A percentile compares a stretch with the other conserved stretches of the same genome.
Evolutionary conservation across 2,797 vertebrate genomes (phyloP).

Genomic region (Chrysolophus pictus): DNA sequence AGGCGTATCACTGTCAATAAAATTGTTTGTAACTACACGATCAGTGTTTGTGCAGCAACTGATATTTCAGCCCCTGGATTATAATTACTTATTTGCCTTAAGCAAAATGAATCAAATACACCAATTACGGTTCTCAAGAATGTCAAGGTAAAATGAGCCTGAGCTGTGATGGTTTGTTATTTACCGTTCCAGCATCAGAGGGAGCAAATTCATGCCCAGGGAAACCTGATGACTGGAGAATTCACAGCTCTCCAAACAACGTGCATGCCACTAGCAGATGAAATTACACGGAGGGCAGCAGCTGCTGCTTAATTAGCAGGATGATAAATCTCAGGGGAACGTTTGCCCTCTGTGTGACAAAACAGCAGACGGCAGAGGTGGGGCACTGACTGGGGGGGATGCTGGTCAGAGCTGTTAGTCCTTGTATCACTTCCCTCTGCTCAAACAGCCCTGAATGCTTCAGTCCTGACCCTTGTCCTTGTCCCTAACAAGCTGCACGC

Average conservation of each 20-base stretch:
- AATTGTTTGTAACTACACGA: not conserved
- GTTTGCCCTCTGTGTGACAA: not conserved
- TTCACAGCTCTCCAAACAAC: not conserved
- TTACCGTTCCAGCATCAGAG: not conserved
- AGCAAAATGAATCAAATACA: not conserved
- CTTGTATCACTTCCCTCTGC: not conserved
- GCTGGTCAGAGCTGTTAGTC: not conserved
- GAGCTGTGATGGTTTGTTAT: not conserved
- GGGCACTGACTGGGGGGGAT: rapidly evolving
- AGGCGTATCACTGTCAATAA: not conserved
- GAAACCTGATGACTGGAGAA: not conserved
- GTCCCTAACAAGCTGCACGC: not conserved
- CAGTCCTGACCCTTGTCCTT: rapidly evolving
- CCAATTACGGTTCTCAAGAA: not conserved
- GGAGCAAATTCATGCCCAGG: not conserved
- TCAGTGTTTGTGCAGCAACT: not conserved
- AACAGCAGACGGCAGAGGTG: not conserved
- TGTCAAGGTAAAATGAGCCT: not conserved
- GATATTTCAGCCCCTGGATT: not conserved
- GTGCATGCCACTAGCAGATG: not conserved
- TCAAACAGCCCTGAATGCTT: not conserved
- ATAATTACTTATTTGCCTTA: not conserved
- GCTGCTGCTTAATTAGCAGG: slow-evolving; percentile 22
- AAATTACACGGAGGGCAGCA: not conserved
- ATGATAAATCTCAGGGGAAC: not conserved